Evolutionary conservation across 2,888 invertebrate genomes (phyloP), one percentile per base, ranked within the genome.

Genomic region (Dasypolia templi): DNA sequence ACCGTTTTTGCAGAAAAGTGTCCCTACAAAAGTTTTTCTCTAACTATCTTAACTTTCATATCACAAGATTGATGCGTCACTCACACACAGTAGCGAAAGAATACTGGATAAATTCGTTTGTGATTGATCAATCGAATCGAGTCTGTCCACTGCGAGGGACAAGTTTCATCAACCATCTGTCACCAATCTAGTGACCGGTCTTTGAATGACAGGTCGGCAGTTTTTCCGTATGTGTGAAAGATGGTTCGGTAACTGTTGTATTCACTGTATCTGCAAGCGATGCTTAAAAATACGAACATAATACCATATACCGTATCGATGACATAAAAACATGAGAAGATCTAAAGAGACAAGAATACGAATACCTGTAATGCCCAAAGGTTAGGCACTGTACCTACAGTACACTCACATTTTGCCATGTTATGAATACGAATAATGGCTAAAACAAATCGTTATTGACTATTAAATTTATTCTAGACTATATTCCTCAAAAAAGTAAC

Each of bases 51-150:
- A 82, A 78, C 78, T 68, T 82, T 73, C 53, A 70, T 78, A 79
- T 66, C 64, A 69, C 59, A 85, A 86, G 81, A 85, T 87, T 82
- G 79, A 86, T 83, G 84, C 62, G 67, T 79, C 76, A 66, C 73
- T 71, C 71, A 77, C 77, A 78, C 62, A 69, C 70, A 78, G 77
- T 53, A 17, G 67, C 42, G 79, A 71, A 84, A 82, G 74, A 87
- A 87, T 81, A 76, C 62, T 81, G 77, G 72, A 76, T 80, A 76
- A 63, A 68, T 86, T 73, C 73, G 79, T 83, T 88, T 84, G 90
- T 92, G 93, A 93, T 93, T 91, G 92, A 93, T 93, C 92, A 86
- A 90, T 90, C 88, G 87, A 83, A 86, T 80, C 78, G 67, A 72
- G 67, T 71, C 71, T 79, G 83, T 81, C 83, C 86, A 74, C 72